Base-by-base conservation (phyloP, 2,113 vertebrate species). In the Chionodraco myersi region DNA sequence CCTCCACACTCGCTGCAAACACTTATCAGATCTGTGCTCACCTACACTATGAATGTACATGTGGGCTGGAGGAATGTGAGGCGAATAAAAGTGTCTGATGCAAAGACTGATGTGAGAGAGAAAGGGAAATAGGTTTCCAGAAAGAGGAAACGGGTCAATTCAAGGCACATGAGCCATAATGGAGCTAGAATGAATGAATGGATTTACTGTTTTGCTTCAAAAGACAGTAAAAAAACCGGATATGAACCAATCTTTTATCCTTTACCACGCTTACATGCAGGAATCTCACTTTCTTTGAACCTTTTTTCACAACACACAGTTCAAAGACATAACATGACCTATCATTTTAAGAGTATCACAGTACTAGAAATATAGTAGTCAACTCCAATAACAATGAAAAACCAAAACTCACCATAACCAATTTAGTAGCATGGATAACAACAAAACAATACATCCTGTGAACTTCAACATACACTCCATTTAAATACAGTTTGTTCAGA, bases 51-150 rank as follows among this genome's bases (percentile, higher is more conserved):
- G 76, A 66, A 76, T 53, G 68, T 36, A 34, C 34, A 47, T 18
- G 84, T 79, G 64, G 84, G 72, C 47, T 2, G 51, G 3, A 66
- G 67, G 85, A 89, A 87, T 83, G 85, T n/a, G 60, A 80, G 54
- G 21, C 1, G n/a, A 30, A 65, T 48, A 23, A 71, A 82, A 60
- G 63, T 15, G 54, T 34, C 64, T n/a, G 21, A 21, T 21, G 76
- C 47, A 51, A 6, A 73, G 61, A 77, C 69, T 15, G 76, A 72
- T 10, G 65, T 75, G 60, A n/a, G 18, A 44, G 59, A 10, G 9
- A 65, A 16, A 6, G 48, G 59, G 52, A 26, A 21, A 23, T n/a
- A 78, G 30, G 59, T 45, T 47, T 36, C 14, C 54, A 75, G 44
- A 51, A 3, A 58, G 26, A 67, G 26, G 44, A n/a, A 66, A 62